phyloP scores from a whole-genome alignment of 1,140 invertebrate species.

The Apocrypta bakeri region DNA sequence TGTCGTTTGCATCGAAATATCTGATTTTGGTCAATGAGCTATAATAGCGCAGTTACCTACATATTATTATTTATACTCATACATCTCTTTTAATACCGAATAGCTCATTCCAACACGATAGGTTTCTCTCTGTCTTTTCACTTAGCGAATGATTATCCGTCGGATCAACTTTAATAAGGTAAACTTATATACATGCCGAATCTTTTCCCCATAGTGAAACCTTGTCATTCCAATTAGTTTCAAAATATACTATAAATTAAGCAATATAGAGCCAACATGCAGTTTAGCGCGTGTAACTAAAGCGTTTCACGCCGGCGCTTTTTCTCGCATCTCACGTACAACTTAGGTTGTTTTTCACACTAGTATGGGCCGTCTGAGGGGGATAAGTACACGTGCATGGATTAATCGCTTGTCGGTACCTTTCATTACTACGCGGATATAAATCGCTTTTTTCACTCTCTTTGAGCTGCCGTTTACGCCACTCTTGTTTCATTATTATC shows the following conservation, averaged over 20 bases:
- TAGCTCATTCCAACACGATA: not conserved
- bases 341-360: not conserved
- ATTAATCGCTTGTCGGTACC: constrained; percentile 27
- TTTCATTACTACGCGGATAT: constrained; percentile 2
- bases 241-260: constrained; percentile 42
- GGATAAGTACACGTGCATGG: not conserved
- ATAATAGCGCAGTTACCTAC: not conserved
- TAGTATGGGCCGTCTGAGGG: not conserved
- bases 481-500: not conserved
- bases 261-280: constrained; percentile 11
- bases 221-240: constrained; percentile 45
- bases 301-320: not conserved
- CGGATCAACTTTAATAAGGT: not conserved
- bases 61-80: not conserved
- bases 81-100: constrained; percentile 2
- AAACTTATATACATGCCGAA: not conserved
- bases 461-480: not conserved
- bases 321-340: not conserved
- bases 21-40: not conserved
- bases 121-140: constrained; percentile 18
- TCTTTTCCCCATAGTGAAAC: constrained; percentile 27
- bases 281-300: not conserved
- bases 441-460: not conserved
- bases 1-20: constrained; percentile 16
- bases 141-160: constrained; percentile 22